Conservation (phyloP, 2,113 vertebrate genomes). For the Aphyosemion australe region DNA sequence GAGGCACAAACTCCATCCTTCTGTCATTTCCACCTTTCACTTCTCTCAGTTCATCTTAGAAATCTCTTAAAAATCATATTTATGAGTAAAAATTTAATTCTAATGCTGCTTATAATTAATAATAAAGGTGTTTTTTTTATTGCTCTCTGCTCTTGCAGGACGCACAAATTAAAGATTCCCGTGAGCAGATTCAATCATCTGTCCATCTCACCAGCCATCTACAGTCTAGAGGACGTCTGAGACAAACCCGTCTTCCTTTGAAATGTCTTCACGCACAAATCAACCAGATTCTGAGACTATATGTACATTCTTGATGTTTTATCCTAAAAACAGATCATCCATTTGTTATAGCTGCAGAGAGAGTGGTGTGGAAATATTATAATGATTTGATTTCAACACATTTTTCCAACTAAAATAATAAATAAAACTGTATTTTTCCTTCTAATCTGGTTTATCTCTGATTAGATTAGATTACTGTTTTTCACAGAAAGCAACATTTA, state of each 20-base stretch:
- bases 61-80: too few relatives aligned
- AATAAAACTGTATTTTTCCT: slow-evolving; percentile 4
- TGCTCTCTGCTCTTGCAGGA: background rate
- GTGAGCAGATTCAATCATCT: slow-evolving; percentile 8
- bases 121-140: background rate
- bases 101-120: too few relatives aligned
- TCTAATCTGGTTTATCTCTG: slow-evolving; percentile 22
- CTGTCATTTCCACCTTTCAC: too few relatives aligned
- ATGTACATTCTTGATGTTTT: too few relatives aligned
- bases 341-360: background rate
- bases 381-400: slow-evolving; percentile 4
- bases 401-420: slow-evolving; percentile 2
- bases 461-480: slow-evolving; percentile 8
- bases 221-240: slow-evolving; percentile 29
- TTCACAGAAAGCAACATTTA: slow-evolving; percentile 16
- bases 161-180: background rate
- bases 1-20: too few relatives aligned
- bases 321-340: too few relatives aligned
- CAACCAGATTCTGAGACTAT: too few relatives aligned
- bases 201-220: slow-evolving; percentile 29
- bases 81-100: too few relatives aligned
- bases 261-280: background rate
- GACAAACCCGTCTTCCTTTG: slow-evolving; percentile 12
- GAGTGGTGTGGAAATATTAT: background rate
- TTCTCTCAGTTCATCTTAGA: too few relatives aligned